phyloP scores from a whole-genome alignment of 2,113 vertebrate species.

The Lampris megalopsis region DNA sequence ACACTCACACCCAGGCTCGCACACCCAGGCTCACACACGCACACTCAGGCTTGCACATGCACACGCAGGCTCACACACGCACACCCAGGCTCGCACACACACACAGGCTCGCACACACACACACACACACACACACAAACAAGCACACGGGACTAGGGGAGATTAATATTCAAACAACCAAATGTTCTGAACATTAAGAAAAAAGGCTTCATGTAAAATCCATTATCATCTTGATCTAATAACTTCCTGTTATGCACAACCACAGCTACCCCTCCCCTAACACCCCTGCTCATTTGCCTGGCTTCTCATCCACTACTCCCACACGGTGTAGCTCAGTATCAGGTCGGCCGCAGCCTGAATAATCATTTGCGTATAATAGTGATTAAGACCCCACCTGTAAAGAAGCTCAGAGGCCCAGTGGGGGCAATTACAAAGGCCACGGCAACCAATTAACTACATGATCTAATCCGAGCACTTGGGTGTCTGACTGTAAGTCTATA shows the following conservation, averaged over 20 bases:
- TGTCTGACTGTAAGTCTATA: background rate
- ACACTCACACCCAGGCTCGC: background rate
- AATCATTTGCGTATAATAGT: conserved; percentile 28
- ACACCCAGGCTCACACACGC: conserved; percentile 4
- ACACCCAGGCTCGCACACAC: conserved; percentile 15
- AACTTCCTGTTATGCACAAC: conserved; percentile 36
- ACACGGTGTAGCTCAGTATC: conserved; percentile 17
- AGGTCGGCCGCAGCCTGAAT: conserved; percentile 34
- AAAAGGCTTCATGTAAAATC: conserved; percentile 49
- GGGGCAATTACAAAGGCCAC: conserved; percentile 18
- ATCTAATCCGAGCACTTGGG: conserved; percentile 5
- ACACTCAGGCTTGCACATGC: conserved; percentile 3
- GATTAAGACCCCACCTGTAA: conserved; percentile 35
- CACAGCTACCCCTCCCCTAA: conserved; percentile 8
- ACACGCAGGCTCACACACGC: conserved; percentile 21
- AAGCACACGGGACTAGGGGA: conserved; percentile 42
- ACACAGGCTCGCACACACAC: conserved; percentile 10
- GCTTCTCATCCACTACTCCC: background rate
- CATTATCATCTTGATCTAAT: conserved; percentile 35
- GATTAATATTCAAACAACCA: conserved; percentile 66
- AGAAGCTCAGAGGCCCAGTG: conserved; percentile 7
- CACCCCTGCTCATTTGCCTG: background rate
- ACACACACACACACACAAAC: conserved; percentile 52
- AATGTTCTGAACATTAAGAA: conserved; percentile 63
- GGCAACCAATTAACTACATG: background rate